Evolutionary conservation across 2,888 invertebrate species (phyloP).

Genomic region (Carcina quercana): DNA sequence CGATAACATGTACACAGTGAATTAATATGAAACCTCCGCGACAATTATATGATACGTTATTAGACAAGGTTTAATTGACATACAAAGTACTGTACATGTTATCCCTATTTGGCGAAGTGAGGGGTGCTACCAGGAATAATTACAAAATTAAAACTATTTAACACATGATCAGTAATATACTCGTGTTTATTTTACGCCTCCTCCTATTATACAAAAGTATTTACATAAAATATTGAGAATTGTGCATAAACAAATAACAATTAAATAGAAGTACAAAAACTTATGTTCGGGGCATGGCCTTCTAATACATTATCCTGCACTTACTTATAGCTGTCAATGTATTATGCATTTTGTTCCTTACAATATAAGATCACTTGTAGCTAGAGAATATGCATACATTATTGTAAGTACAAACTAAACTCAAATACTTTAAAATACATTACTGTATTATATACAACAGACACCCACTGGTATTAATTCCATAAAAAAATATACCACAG

Average conservation of each 20-base stretch:
- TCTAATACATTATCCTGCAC: slow-evolving; percentile 64
- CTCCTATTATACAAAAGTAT: slow-evolving; percentile 75
- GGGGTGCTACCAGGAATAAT: slow-evolving; percentile 77
- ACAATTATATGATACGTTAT: slow-evolving; percentile 6
- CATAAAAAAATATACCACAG: slow-evolving; percentile 73
- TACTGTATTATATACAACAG: slow-evolving; percentile 68
- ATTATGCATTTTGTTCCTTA: slow-evolving; percentile 70
- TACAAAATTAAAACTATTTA: slow-evolving; percentile 72
- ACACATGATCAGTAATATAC: slow-evolving; percentile 74
- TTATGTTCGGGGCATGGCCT: slow-evolving; percentile 65
- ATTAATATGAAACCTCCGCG: slow-evolving; percentile 8
- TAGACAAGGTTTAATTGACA: slow-evolving; percentile 10
- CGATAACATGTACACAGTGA: slow-evolving; percentile 62
- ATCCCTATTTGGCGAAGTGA: slow-evolving; percentile 72
- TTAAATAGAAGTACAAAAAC: slow-evolving; percentile 74
- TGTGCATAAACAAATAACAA: slow-evolving; percentile 77
- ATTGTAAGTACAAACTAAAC: slow-evolving; percentile 71
- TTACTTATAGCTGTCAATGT: slow-evolving; percentile 68
- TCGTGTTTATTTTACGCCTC: slow-evolving; percentile 74
- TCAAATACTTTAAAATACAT: slow-evolving; percentile 73
- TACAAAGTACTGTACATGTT: slow-evolving; percentile 55
- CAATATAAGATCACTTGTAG: slow-evolving; percentile 71
- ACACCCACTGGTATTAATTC: slow-evolving; percentile 71
- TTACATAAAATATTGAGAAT: slow-evolving; percentile 76
- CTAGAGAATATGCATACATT: slow-evolving; percentile 72